phyloP scores from a whole-genome alignment of 2,888 invertebrate species.

The Trissonchulus latispiculum region DNA sequence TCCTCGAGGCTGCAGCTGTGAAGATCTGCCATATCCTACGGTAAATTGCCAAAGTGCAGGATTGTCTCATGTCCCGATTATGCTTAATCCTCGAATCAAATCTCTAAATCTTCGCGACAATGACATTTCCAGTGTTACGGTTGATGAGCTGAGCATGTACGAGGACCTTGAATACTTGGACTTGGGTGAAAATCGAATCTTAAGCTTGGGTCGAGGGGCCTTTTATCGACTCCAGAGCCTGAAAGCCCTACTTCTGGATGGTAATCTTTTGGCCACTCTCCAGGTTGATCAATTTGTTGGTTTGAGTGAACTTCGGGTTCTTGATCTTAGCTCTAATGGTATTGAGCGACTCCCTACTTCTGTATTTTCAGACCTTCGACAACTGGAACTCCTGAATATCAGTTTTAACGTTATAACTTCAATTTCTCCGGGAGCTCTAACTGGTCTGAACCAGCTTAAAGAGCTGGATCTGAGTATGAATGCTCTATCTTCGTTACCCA shows the following conservation, averaged over 20 bases:
- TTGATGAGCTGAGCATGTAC: slow-evolving; percentile 23
- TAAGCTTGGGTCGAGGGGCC: slow-evolving; percentile 22
- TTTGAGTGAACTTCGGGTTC: slow-evolving; percentile 11
- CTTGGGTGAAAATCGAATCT: slow-evolving; percentile 22
- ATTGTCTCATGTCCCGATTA: slow-evolving; percentile 22
- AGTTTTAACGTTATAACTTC: slow-evolving; percentile 11
- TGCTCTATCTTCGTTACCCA: not conserved
- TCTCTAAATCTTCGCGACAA: slow-evolving; percentile 23
- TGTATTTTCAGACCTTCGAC: slow-evolving; percentile 21
- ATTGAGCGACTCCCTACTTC: slow-evolving; percentile 21
- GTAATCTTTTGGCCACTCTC: slow-evolving; percentile 20
- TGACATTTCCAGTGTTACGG: slow-evolving; percentile 18
- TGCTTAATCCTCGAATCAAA: slow-evolving; percentile 24
- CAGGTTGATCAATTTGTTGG: slow-evolving; percentile 22
- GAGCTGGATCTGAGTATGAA: slow-evolving; percentile 17
- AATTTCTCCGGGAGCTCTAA: slow-evolving; percentile 23
- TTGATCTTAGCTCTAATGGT: slow-evolving; percentile 19
- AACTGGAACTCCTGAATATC: slow-evolving; percentile 22
- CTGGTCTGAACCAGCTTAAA: slow-evolving; percentile 12
- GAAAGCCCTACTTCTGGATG: slow-evolving; percentile 21
- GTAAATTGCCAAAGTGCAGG: slow-evolving; percentile 22
- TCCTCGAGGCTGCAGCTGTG: slow-evolving; percentile 24
- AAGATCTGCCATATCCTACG: not conserved
- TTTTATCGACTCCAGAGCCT: slow-evolving; percentile 22
- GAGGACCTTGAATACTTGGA: slow-evolving; percentile 24